Evolutionary conservation across 1,140 invertebrate species (phyloP).

Genomic region (Babylonia areolata): DNA sequence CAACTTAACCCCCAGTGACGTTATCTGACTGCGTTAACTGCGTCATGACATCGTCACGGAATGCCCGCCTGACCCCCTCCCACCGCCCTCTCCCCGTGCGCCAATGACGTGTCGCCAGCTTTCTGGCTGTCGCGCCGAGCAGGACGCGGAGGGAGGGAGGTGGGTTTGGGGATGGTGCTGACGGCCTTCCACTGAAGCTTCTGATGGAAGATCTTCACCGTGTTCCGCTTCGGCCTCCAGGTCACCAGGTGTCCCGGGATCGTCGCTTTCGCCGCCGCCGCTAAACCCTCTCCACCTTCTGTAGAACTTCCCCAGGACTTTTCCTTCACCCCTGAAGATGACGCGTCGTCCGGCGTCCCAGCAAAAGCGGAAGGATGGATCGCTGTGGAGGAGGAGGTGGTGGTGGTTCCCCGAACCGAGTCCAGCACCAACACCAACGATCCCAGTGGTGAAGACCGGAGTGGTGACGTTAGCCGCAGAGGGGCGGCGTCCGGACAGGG

Average conservation of each 20-base stretch:
- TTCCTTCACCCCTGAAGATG: neutral
- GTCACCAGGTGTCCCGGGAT: conserved; percentile 8
- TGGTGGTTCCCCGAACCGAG: too few species aligned
- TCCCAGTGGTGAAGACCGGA: neutral
- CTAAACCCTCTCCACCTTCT: neutral
- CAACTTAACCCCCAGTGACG: too few species aligned
- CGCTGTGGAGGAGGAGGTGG: too few species aligned
- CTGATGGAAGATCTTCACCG: conserved; percentile 18
- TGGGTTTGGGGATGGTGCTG: conserved; percentile 17
- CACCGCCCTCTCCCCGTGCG: too few species aligned
- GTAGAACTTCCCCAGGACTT: neutral
- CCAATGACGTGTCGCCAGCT: too few species aligned
- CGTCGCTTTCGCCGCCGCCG: neutral
- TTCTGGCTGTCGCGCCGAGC: neutral
- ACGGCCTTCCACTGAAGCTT: conserved; percentile 14
- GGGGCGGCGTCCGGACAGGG: neutral
- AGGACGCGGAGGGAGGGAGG: neutral
- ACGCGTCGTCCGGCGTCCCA: too few species aligned
- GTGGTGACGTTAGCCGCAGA: neutral
- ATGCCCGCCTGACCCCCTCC: too few species aligned
- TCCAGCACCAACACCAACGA: neutral
- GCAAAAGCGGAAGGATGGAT: too few species aligned
- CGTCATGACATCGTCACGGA: too few species aligned
- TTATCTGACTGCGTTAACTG: too few species aligned
- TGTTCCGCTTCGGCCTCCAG: conserved; percentile 18